Conservation (phyloP, 2,113 vertebrate genomes). For the Oxygymnocypris stewartii region DNA sequence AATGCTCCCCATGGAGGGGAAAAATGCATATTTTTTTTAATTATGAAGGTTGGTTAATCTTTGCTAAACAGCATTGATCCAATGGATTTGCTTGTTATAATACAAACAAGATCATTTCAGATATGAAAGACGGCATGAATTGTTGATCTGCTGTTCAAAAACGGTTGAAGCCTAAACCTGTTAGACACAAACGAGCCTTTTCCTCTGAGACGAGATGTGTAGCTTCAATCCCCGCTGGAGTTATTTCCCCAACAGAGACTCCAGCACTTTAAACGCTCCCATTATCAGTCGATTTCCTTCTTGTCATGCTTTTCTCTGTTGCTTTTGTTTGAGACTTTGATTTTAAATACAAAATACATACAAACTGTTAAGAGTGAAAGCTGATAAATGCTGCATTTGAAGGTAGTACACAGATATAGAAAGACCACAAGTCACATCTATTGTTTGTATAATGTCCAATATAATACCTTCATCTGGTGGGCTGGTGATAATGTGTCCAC, state of each 20-base stretch:
- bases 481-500: too few relatives aligned
- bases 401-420: too few relatives aligned
- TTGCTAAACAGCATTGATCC: not conserved
- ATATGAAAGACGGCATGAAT: not conserved
- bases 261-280: not conserved
- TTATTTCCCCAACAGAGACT: slow-evolving; percentile 25
- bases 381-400: too few relatives aligned
- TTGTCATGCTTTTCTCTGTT: not conserved
- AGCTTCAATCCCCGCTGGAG: slow-evolving; percentile 19
- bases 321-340: not conserved
- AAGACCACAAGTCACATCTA: too few relatives aligned
- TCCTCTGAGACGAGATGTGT: slow-evolving; percentile 46
- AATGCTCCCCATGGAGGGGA: not conserved
- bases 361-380: too few relatives aligned
- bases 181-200: slow-evolving; percentile 28
- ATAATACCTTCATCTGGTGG: too few relatives aligned
- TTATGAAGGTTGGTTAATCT: slow-evolving; percentile 15
- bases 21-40: not conserved
- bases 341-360: not conserved
- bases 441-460: too few relatives aligned
- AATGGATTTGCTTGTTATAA: slow-evolving; percentile 6
- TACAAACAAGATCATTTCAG: not conserved
- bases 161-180: not conserved
- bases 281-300: slow-evolving; percentile 15
- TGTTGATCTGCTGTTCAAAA: not conserved